Conservation (phyloP, 2,888 invertebrate species). For the Aspidiotus rigidus region DNA sequence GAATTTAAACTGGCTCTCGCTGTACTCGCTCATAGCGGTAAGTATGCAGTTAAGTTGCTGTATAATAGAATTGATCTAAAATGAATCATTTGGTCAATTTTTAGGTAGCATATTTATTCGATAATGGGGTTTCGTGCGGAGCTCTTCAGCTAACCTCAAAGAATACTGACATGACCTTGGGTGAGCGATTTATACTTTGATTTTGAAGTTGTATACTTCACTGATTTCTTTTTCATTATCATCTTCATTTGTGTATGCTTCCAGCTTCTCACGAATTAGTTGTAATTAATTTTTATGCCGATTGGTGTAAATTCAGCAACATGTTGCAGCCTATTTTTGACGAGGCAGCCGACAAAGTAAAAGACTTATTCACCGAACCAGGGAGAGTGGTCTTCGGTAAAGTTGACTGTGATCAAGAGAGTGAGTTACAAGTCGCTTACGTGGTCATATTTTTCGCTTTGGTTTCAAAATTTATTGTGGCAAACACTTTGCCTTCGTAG, state of each 20-base stretch:
- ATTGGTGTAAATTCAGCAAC: slow-evolving; percentile 99
- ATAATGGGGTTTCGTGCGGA: slow-evolving; percentile 20
- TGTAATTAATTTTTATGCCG: slow-evolving; percentile 97
- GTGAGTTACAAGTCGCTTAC: slow-evolving; percentile 42
- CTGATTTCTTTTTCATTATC: background rate
- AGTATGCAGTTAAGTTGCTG: background rate
- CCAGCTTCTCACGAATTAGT: slow-evolving; percentile 91
- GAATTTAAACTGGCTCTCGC: slow-evolving; percentile 11
- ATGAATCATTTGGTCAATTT: too few relatives aligned
- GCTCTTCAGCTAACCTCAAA: slow-evolving; percentile 25
- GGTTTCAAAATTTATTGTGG: too few relatives aligned
- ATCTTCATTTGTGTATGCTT: slow-evolving; percentile 39
- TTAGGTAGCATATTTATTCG: background rate
- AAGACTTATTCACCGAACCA: slow-evolving; percentile 57
- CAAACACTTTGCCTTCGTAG: slow-evolving; percentile 42
- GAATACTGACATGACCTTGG: slow-evolving; percentile 36
- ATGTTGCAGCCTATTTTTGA: slow-evolving; percentile 93
- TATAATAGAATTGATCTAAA: too few relatives aligned
- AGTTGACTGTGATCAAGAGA: slow-evolving; percentile 93
- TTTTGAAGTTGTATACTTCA: background rate
- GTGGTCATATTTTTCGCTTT: too few relatives aligned
- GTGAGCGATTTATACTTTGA: slow-evolving; percentile 9
- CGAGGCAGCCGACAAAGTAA: slow-evolving; percentile 82
- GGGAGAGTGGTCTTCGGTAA: slow-evolving; percentile 89
- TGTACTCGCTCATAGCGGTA: slow-evolving; percentile 5